phyloP scores from a whole-genome alignment of 1,140 invertebrate species.

The Bilobella aurantiaca region DNA sequence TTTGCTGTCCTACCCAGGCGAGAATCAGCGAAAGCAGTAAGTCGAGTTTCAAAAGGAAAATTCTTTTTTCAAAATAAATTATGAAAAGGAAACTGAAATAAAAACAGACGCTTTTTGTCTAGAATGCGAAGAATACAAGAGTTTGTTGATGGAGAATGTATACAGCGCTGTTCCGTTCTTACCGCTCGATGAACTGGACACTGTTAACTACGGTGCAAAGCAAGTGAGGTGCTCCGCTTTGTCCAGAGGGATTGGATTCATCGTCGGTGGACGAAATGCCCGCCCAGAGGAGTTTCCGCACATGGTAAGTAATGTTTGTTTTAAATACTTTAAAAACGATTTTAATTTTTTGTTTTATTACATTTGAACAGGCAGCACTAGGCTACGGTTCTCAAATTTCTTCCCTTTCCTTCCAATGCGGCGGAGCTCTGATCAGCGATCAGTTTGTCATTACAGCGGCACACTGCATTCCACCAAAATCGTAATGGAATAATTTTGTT shows the following conservation, averaged over 20 bases:
- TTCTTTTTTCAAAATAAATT: background rate
- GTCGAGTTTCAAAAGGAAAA: background rate
- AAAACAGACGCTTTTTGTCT: background rate
- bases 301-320: background rate
- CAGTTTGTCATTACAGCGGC: constrained; percentile 48
- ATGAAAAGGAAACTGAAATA: too few relatives aligned
- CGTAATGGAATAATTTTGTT: background rate
- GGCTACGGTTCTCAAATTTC: background rate
- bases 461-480: constrained; percentile 40
- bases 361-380: constrained; percentile 3
- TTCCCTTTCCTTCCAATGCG: constrained; percentile 10
- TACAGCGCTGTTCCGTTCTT: background rate
- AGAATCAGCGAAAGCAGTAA: constrained; percentile 29
- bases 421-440: constrained; percentile 43
- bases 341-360: background rate
- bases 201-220: background rate
- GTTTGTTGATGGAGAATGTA: background rate
- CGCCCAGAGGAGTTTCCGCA: constrained; percentile 16
- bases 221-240: background rate
- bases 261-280: constrained; percentile 12
- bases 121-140: constrained; percentile 25
- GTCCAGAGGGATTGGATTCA: background rate
- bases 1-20: constrained; percentile 21
- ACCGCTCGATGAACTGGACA: background rate
- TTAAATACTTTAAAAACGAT: background rate